Percentiles rank a stretch among this genome's conserved stretches.
Evolutionary conservation across 1,140 invertebrate genomes (phyloP).

Genomic region (Drosophila pachea): DNA sequence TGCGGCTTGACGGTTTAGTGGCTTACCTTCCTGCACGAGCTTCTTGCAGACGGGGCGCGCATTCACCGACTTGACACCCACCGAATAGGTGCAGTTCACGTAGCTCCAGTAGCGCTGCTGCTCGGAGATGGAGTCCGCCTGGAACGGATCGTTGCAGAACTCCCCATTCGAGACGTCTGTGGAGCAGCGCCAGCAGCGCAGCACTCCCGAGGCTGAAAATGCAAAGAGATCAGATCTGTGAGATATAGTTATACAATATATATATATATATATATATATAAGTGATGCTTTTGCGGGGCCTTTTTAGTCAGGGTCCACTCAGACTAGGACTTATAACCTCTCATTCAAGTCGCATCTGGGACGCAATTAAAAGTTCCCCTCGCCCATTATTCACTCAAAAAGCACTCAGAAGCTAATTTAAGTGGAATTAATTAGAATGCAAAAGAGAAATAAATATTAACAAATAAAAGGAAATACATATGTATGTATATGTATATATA

Average conservation of each 20-base stretch:
- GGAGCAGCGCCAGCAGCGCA: conserved; percentile 78
- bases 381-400: too few species aligned
- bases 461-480: too few species aligned
- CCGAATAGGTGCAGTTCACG: conserved; percentile 76
- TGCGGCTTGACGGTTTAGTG: not conserved
- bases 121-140: conserved; percentile 72
- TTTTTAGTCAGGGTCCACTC: too few species aligned
- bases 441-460: too few species aligned
- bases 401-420: too few species aligned
- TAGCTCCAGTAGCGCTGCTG: conserved; percentile 79
- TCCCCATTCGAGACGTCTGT: conserved; percentile 78
- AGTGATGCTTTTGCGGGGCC: too few species aligned
- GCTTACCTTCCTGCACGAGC: conserved; percentile 78
- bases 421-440: conserved; percentile 17
- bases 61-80: conserved; percentile 70
- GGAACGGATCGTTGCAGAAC: conserved; percentile 78
- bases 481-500: too few species aligned
- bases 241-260: not conserved
- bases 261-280: not conserved
- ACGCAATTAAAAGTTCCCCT: too few species aligned
- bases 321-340: too few species aligned
- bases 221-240: not conserved
- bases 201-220: conserved; percentile 59
- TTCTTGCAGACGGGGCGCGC: conserved; percentile 78
- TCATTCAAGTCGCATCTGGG: too few species aligned